Evolutionary conservation across 2,797 vertebrate genomes (phyloP).

Genomic region (Myoxocephalus aenaeus): DNA sequence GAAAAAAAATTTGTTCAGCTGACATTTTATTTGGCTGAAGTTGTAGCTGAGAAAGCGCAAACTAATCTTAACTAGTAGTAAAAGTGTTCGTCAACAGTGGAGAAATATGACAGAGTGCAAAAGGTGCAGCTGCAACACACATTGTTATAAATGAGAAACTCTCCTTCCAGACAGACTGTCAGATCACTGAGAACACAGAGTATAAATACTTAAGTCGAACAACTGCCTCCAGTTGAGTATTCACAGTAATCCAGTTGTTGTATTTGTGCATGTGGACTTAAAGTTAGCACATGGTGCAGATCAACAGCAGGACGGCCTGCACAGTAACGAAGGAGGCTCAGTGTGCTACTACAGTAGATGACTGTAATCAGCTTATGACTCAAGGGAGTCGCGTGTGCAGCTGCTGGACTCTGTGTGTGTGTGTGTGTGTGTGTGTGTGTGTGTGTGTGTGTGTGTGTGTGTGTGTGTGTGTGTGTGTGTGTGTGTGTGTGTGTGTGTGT

Average conservation of each 20-base stretch:
- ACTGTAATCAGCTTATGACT: constrained; percentile 46
- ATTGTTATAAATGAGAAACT: not conserved
- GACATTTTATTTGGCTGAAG: not conserved
- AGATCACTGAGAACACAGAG: not conserved
- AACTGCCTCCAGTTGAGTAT: not conserved
- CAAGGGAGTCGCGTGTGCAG: constrained; percentile 8
- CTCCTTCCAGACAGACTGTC: not conserved
- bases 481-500: too few species aligned
- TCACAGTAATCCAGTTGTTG: constrained; percentile 1
- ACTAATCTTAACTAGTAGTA: not conserved
- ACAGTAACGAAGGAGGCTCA: not conserved
- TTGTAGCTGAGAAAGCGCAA: not conserved
- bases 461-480: too few species aligned
- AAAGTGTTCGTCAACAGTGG: not conserved
- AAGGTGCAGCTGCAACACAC: not conserved
- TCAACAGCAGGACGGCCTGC: constrained; percentile 1
- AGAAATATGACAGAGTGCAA: not conserved
- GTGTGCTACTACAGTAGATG: constrained; percentile 6
- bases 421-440: too few species aligned
- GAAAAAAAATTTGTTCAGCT: not conserved
- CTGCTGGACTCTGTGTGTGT: not conserved
- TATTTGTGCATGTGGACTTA: not conserved
- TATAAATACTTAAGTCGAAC: not conserved
- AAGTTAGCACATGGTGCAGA: not conserved
- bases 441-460: too few species aligned